A percentile compares a stretch with the other conserved stretches of the same genome.
phyloP scores from a whole-genome alignment of 2,888 invertebrate species.

The Volucella bombylans region DNA sequence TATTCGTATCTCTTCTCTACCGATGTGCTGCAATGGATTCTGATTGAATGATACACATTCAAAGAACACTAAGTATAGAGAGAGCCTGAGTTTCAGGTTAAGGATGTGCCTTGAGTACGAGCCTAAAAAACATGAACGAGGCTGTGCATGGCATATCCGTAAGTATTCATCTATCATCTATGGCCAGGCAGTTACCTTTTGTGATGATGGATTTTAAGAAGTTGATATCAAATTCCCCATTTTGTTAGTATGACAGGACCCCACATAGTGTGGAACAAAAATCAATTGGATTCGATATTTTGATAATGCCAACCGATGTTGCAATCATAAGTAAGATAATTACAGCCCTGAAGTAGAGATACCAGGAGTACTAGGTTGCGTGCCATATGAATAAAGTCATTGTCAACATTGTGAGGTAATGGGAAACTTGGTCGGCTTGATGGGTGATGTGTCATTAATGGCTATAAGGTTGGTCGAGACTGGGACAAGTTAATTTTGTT shows the following conservation, averaged over 20 bases:
- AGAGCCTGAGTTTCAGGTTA: too few relatives aligned
- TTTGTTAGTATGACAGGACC: not conserved
- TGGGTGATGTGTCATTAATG: not conserved
- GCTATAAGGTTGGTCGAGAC: not conserved
- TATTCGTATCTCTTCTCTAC: constrained; percentile 1
- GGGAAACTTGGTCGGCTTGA: not conserved
- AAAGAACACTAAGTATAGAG: too few relatives aligned
- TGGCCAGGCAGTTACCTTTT: not conserved
- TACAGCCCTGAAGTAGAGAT: not conserved
- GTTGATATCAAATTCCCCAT: constrained; percentile 20
- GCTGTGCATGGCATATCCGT: too few relatives aligned
- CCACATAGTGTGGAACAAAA: constrained; percentile 1
- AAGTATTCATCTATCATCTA: not conserved
- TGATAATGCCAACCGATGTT: not conserved
- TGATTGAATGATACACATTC: constrained; percentile 26
- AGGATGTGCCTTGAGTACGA: not conserved
- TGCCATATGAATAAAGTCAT: not conserved
- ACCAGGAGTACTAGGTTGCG: not conserved
- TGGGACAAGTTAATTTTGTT: not conserved
- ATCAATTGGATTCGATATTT: constrained; percentile 20
- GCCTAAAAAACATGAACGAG: constrained; percentile 8
- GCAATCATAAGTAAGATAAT: constrained; percentile 5
- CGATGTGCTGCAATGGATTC: constrained; percentile 27
- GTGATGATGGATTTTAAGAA: not conserved
- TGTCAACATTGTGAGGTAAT: constrained; percentile 1